These are phyloP conservation scores for Campoplex nolae DNA, from an alignment of 2,888 invertebrate species.

Conservation along the genomic window DNA sequence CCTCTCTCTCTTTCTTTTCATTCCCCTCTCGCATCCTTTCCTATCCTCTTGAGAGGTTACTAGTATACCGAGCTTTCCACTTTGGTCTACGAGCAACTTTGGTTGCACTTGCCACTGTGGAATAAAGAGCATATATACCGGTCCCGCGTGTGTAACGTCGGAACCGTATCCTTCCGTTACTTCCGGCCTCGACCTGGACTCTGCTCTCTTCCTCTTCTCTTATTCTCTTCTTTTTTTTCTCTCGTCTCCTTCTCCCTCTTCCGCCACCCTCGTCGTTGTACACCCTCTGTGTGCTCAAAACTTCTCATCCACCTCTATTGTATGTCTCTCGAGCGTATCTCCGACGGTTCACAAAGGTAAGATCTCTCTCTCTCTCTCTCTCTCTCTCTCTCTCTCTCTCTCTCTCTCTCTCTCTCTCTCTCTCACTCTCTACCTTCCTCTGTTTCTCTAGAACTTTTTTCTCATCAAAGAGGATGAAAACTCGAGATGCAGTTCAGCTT, in stretches of 20 bases:
- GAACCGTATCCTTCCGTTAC: conserved; percentile 69
- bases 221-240: conserved; percentile 12
- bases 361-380: conserved; percentile 3
- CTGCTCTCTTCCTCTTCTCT: conserved; percentile 16
- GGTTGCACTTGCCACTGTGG: conserved; percentile 55
- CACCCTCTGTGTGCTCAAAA: conserved; percentile 54
- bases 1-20: conserved; percentile 19
- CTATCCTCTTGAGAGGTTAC: conserved; percentile 51
- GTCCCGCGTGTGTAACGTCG: conserved; percentile 62
- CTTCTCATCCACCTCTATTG: conserved; percentile 63
- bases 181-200: conserved; percentile 62
- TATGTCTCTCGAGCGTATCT: conserved; percentile 60
- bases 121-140: conserved; percentile 35
- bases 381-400: not conserved
- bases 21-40: conserved; percentile 24
- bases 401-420: conserved; percentile 1
- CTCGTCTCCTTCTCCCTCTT: conserved; percentile 12
- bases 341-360: conserved; percentile 53
- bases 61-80: conserved; percentile 67
- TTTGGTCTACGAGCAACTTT: conserved; percentile 64
- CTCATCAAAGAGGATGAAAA: conserved; percentile 14
- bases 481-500: conserved; percentile 29
- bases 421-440: not conserved
- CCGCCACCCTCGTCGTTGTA: conserved; percentile 30
- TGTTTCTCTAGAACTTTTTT: not conserved